Evolutionary conservation across 1,140 invertebrate genomes (phyloP).

Genomic region (Dicyema japonicum): DNA sequence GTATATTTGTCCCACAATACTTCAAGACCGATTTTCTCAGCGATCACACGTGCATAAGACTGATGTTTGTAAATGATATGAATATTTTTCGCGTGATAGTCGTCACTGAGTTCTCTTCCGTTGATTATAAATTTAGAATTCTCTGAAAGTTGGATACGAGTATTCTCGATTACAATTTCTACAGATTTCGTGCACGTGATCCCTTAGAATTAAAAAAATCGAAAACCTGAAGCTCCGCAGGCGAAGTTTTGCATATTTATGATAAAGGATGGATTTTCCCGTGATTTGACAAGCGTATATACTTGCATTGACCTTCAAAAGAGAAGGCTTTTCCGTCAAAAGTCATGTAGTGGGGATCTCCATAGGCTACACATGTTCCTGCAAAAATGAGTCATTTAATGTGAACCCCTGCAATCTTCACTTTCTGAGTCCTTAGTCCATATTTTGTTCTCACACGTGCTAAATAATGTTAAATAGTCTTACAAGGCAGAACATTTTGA

Average conservation of each 20-base stretch:
- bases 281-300: conserved; percentile 24
- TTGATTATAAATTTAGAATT: too few species aligned
- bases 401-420: too few species aligned
- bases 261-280: background rate
- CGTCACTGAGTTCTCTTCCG: too few species aligned
- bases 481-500: too few species aligned
- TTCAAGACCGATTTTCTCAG: conserved; percentile 1
- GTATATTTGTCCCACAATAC: conserved; percentile 1
- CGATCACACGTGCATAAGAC: background rate
- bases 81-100: too few species aligned
- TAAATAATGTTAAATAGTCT: too few species aligned
- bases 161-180: conserved; percentile 1
- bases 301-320: conserved; percentile 46
- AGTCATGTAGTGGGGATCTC: conserved; percentile 31
- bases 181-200: conserved; percentile 2
- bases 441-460: too few species aligned
- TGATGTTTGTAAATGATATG: too few species aligned
- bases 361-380: conserved; percentile 3
- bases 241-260: conserved; percentile 1
- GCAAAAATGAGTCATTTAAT: background rate
- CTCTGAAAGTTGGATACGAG: background rate
- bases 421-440: too few species aligned
- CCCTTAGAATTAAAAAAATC: background rate
- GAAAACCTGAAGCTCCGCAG: conserved; percentile 2
- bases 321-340: conserved; percentile 41